Base-by-base conservation (phyloP, 2,797 vertebrate species). In the Argyrosomus regius region DNA sequence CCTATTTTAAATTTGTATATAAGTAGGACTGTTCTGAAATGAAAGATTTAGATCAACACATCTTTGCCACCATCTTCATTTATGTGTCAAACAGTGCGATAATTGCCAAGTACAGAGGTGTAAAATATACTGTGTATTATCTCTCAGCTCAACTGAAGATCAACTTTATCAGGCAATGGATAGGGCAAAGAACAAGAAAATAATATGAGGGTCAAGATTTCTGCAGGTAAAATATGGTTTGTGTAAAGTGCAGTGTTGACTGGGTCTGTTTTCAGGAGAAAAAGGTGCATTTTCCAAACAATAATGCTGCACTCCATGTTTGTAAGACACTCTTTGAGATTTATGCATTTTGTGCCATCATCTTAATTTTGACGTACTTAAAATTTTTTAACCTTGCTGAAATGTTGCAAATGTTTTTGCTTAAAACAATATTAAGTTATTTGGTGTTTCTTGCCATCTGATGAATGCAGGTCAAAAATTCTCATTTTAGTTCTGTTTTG, bases 1-100 rank as follows among this genome's bases (percentile, higher is more conserved):
- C 14, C 13, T 13, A 43, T 75, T 57, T 48, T 6, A 49, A 52
- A 53, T 24, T 49, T 22, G 4, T 57, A 35, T 65, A 31, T 13
- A 9, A 16, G 26, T 45, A 28, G 52, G 16, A 56, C 43, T 52
- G 54, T 20, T 64, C 53, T 45, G n/a, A 41, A 79, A 56, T 53
- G 7, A 62, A 63, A 45, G 53, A 1, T 46, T 78, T 46, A 0
- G 11, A 39, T 39, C 35, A 39, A 8, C 8, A 39, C 35, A 68
- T 39, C 4, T 41, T 59, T 61, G 28, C 24, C 39, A 39, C 26
- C 3, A 52, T 62, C 20, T 43, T 28, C 1, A 72, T 67, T 50
- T 22, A 17, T 60, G 22, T 41, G 46, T 41, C 14, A 26, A 17
- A 45, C 28, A 49, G 9, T 72, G 16, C 8, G 1, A 17, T 28